A percentile compares a stretch with the other conserved stretches of the same genome.
These are phyloP conservation scores for Sesamia inferens DNA, from an alignment of 2,888 invertebrate species.

Conservation along the genomic window DNA sequence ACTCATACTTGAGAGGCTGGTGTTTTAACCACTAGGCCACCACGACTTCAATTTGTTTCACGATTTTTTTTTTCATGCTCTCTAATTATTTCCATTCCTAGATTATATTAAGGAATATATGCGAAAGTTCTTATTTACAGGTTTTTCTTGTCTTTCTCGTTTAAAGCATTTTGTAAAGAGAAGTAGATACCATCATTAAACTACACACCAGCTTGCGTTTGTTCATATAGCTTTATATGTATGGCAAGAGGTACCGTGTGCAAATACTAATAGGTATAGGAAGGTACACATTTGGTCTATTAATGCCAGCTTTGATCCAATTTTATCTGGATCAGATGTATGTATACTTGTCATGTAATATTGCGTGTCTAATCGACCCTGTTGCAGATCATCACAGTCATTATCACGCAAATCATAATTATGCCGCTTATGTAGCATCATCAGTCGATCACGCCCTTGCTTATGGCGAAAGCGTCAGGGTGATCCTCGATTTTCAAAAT, in stretches of 20 bases:
- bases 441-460: conserved; percentile 15
- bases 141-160: too few species aligned
- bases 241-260: neutral
- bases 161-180: too few species aligned
- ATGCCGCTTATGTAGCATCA: neutral
- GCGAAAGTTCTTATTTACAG: too few species aligned
- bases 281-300: neutral
- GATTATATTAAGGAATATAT: too few species aligned
- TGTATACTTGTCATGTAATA: conserved; percentile 11
- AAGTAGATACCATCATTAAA: too few species aligned
- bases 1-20: too few species aligned
- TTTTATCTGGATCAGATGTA: conserved; percentile 13
- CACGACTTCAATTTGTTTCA: too few species aligned
- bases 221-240: neutral
- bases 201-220: neutral
- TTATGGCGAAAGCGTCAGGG: neutral
- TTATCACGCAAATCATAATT: conserved; percentile 35
- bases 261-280: too few species aligned
- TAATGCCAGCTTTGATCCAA: conserved; percentile 33
- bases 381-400: neutral
- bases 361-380: conserved; percentile 28
- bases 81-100: too few species aligned
- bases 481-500: neutral
- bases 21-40: too few species aligned
- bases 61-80: too few species aligned